phyloP scores from a whole-genome alignment of 2,888 invertebrate genomes.

The Gastracanthus pulcherrimus region DNA sequence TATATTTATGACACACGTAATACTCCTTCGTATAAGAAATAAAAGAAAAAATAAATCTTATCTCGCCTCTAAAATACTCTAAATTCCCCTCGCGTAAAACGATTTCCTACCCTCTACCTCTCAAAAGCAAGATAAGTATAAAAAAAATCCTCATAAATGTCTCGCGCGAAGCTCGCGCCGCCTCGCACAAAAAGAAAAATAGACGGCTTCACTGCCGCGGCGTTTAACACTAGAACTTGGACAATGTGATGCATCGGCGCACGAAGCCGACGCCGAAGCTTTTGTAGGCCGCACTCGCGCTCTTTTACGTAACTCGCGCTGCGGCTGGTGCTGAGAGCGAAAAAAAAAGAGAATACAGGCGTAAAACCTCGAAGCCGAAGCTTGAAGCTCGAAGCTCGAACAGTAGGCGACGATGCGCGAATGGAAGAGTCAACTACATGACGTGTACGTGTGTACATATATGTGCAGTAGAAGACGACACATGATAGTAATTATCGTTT shows the following conservation, averaged over 20 bases:
- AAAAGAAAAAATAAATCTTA: not conserved
- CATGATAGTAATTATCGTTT: slow-evolving; percentile 23
- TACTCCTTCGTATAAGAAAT: not conserved
- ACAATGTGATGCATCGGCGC: not conserved
- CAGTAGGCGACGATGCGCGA: not conserved
- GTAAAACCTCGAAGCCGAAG: not conserved
- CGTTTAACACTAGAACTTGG: not conserved
- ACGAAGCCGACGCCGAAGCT: not conserved
- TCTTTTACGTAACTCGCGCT: slow-evolving; percentile 4
- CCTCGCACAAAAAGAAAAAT: not conserved
- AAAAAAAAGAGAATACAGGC: not conserved
- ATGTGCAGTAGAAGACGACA: not conserved
- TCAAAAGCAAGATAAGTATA: not conserved
- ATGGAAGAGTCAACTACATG: too few species aligned
- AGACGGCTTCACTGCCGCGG: too few species aligned
- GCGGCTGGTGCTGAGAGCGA: not conserved
- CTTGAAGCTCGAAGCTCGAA: not conserved
- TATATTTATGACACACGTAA: not conserved
- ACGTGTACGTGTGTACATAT: too few species aligned
- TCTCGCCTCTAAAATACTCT: not conserved
- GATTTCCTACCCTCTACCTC: not conserved
- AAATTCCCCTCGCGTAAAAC: not conserved
- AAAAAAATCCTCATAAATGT: not conserved
- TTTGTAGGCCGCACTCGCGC: not conserved
- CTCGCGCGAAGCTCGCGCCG: not conserved